These are phyloP conservation scores for Subacronicta megacephala DNA, from an alignment of 2,888 invertebrate genomes.

Conservation along the genomic window DNA sequence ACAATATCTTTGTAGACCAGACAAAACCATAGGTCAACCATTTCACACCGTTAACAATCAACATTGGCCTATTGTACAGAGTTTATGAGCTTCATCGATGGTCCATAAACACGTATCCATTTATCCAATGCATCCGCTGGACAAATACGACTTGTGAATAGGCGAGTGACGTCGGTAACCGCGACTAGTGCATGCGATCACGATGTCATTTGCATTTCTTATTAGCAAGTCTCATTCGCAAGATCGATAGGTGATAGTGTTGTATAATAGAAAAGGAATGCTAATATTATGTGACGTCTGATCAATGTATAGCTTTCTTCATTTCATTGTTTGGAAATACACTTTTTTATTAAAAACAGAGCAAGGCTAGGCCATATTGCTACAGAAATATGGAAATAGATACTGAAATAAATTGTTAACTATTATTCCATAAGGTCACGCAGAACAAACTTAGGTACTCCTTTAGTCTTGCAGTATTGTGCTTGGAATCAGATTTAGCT, in stretches of 20 bases:
- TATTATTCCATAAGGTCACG: too few relatives aligned
- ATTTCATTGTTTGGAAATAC: too few relatives aligned
- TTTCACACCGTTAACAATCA: conserved; percentile 20
- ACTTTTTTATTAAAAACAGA: too few relatives aligned
- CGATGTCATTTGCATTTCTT: conserved; percentile 20
- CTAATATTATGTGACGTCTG: conserved; percentile 17
- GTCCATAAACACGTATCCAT: conserved; percentile 18
- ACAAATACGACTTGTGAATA: conserved; percentile 35
- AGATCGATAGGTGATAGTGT: neutral
- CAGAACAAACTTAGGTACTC: too few relatives aligned
- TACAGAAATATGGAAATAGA: too few relatives aligned
- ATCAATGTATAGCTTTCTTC: neutral
- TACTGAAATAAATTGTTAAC: too few relatives aligned
- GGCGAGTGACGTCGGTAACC: conserved; percentile 33
- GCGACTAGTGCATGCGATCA: conserved; percentile 29
- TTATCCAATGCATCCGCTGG: conserved; percentile 1
- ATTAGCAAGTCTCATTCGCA: conserved; percentile 10
- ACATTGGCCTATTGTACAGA: conserved; percentile 42
- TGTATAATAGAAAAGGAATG: conserved; percentile 7
- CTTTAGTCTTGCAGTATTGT: too few relatives aligned
- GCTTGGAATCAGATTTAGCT: too few relatives aligned
- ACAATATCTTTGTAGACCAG: too few relatives aligned
- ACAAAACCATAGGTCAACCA: conserved; percentile 15
- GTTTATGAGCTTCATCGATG: conserved; percentile 35
- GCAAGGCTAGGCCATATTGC: too few relatives aligned